A percentile compares a stretch with the other conserved stretches of the same genome.
Conservation (phyloP, 1,140 invertebrate species). For the Asobara japonica region DNA sequence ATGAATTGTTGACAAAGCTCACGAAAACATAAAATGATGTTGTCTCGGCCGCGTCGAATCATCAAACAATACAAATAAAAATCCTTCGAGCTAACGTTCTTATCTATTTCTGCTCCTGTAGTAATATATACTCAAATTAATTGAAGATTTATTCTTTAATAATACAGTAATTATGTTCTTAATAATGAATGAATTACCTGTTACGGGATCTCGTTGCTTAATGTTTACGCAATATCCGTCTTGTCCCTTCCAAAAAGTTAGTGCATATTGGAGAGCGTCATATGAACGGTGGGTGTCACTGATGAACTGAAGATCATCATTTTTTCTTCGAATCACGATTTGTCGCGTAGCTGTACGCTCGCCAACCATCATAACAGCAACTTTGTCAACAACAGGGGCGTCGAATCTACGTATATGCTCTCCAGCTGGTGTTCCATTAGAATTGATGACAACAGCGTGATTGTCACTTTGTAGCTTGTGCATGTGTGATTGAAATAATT, state of each 20-base stretch:
- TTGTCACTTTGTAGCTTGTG: background rate
- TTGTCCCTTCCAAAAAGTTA: constrained; percentile 57
- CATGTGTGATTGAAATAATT: background rate
- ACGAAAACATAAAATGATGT: constrained; percentile 28
- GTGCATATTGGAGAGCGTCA: constrained; percentile 42
- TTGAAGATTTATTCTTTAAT: too few species aligned
- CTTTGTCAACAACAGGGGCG: constrained; percentile 8
- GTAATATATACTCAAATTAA: too few species aligned
- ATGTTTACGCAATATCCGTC: constrained; percentile 55
- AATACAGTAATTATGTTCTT: too few species aligned
- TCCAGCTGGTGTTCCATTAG: constrained; percentile 5
- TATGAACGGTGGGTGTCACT: constrained; percentile 27
- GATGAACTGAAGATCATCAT: background rate
- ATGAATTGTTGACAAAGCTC: constrained; percentile 54
- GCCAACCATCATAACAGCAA: constrained; percentile 10
- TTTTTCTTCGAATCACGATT: background rate
- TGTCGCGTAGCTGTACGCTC: background rate
- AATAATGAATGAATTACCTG: too few species aligned
- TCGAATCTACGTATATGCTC: constrained; percentile 15
- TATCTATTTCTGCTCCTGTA: constrained; percentile 41
- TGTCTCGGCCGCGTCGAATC: constrained; percentile 29
- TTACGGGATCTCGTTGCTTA: constrained; percentile 45
- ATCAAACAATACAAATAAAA: constrained; percentile 59
- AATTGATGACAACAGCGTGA: background rate
- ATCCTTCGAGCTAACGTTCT: constrained; percentile 52